Percentiles rank a stretch among this genome's conserved stretches.
Evolutionary conservation across 2,797 vertebrate genomes (phyloP).

Genomic region (Cynopterus sphinx): DNA sequence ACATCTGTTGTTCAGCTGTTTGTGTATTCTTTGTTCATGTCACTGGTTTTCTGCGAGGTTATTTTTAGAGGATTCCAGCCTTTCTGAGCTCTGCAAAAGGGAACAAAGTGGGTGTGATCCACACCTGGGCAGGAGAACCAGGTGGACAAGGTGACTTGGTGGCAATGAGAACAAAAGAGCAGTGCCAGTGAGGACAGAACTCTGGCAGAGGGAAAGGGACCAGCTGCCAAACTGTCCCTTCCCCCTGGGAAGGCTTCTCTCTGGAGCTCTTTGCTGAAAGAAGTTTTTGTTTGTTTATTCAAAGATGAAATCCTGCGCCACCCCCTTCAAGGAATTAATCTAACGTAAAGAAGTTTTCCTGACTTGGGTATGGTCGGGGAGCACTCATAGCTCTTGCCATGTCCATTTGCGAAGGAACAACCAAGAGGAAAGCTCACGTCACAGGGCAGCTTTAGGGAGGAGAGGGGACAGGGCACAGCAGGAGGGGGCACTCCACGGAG

Average conservation of each 20-base stretch:
- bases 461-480: not conserved
- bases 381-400: not conserved
- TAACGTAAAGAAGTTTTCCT: not conserved
- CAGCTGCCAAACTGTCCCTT: not conserved
- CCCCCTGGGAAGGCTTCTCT: not conserved
- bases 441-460: not conserved
- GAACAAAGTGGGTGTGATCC: not conserved
- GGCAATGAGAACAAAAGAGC: not conserved
- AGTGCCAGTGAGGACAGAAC: not conserved
- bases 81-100: constrained; percentile 25
- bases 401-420: not conserved
- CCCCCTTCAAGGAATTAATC: not conserved
- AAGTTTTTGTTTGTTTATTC: constrained; percentile 35
- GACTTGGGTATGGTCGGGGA: not conserved
- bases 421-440: not conserved
- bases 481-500: fast-evolving
- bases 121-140: constrained; percentile 29
- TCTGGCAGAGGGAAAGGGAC: not conserved
- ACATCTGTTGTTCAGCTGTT: not conserved
- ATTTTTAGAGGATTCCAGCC: constrained; percentile 71
- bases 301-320: not conserved
- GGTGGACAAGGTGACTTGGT: not conserved
- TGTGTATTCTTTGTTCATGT: constrained; percentile 52
- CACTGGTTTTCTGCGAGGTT: constrained; percentile 29
- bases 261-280: constrained; percentile 14